These are phyloP conservation scores for Sus cebifrons DNA, from an alignment of 2,797 vertebrate species.

Conservation along the genomic window DNA sequence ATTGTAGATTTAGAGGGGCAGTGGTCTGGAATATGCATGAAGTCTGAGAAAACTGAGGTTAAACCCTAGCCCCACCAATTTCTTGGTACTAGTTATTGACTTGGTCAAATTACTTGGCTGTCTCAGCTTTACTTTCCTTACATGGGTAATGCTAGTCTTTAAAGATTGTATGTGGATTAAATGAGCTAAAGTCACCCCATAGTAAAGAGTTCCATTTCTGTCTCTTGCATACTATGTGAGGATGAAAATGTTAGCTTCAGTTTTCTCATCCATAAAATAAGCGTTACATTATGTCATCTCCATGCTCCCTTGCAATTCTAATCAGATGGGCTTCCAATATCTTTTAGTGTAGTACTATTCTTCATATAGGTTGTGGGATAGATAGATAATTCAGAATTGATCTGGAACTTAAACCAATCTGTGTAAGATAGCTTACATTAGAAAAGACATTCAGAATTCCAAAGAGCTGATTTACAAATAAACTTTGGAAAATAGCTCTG, in stretches of 20 bases:
- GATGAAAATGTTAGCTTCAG: not conserved
- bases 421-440: conserved; percentile 19
- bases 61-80: not conserved
- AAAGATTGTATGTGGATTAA: not conserved
- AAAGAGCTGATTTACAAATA: conserved; percentile 34
- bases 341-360: not conserved
- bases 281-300: not conserved
- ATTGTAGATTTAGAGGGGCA: not conserved
- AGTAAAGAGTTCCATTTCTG: not conserved
- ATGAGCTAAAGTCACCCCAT: not conserved
- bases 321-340: not conserved
- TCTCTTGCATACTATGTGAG: not conserved
- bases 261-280: conserved; percentile 24
- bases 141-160: not conserved
- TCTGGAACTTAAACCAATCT: not conserved
- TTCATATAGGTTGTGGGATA: not conserved
- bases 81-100: not conserved
- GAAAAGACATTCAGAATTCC: conserved; percentile 7
- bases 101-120: conserved; percentile 1
- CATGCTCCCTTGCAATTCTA: not conserved
- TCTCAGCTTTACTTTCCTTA: not conserved
- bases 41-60: conserved; percentile 28
- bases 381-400: not conserved
- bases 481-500: not conserved
- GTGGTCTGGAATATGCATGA: not conserved